phyloP scores from a whole-genome alignment of 2,888 invertebrate genomes.

The Hirtodrosophila trivittata region DNA sequence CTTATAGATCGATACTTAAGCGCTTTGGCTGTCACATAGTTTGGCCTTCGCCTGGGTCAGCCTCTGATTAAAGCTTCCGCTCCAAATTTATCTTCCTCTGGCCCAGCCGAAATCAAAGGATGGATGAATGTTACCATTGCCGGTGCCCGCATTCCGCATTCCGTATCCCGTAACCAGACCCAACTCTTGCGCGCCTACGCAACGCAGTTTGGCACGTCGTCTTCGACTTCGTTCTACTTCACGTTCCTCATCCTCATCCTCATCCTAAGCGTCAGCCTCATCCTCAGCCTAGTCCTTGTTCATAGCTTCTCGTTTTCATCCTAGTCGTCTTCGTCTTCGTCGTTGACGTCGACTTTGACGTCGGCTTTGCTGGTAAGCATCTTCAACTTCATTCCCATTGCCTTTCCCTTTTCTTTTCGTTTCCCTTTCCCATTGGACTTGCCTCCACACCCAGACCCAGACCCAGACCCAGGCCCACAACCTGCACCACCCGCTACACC shows the following conservation, averaged over 20 bases:
- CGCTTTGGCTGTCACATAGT: too few species aligned
- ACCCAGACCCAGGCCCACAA: conserved; percentile 16
- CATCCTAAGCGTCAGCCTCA: not conserved
- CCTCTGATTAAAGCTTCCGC: too few species aligned
- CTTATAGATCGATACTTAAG: too few species aligned
- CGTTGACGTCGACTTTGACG: conserved; percentile 30
- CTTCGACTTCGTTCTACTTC: not conserved
- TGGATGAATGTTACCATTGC: conserved; percentile 25
- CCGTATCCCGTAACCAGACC: not conserved
- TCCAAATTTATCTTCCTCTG: too few species aligned
- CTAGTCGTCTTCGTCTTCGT: not conserved
- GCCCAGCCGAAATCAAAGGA: conserved; percentile 38
- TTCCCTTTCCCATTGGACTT: conserved; percentile 15
- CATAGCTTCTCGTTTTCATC: conserved; percentile 3
- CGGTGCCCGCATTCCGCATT: not conserved
- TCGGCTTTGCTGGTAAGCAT: conserved; percentile 44
- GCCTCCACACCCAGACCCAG: conserved; percentile 12
- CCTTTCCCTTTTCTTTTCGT: conserved; percentile 6
- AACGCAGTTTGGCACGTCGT: conserved; percentile 41
- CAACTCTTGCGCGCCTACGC: conserved; percentile 48
- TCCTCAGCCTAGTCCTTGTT: not conserved
- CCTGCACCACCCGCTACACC: conserved; percentile 24
- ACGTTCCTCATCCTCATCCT: not conserved
- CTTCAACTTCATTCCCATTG: conserved; percentile 30
- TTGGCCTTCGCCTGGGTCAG: too few species aligned